Conservation (phyloP, 1,140 invertebrate genomes). For the Drosophila kurseongensis region DNA sequence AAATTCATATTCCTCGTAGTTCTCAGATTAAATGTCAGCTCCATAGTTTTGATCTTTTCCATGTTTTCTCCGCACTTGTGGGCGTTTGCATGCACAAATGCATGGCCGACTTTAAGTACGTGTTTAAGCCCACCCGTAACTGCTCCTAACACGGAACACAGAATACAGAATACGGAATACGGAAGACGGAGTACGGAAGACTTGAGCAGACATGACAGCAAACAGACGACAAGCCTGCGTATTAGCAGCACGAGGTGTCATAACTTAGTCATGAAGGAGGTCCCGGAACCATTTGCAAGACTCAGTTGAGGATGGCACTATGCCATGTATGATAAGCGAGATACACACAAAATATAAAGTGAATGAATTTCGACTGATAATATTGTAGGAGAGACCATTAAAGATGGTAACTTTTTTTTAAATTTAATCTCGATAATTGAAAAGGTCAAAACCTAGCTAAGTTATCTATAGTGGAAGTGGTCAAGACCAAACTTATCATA, state of each 20-base stretch:
- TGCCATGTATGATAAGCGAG: background rate
- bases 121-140: conserved; percentile 63
- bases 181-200: conserved; percentile 17
- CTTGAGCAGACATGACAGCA: conserved; percentile 53
- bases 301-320: background rate
- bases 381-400: too few relatives aligned
- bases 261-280: conserved; percentile 56
- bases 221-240: conserved; percentile 55
- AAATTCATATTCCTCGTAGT: background rate
- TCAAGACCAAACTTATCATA: too few relatives aligned
- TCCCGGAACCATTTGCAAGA: conserved; percentile 24
- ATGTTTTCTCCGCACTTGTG: background rate
- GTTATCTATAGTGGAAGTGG: too few relatives aligned
- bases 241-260: conserved; percentile 50
- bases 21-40: background rate
- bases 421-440: too few relatives aligned
- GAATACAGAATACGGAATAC: conserved; percentile 3
- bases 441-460: too few relatives aligned
- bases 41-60: conserved; percentile 1
- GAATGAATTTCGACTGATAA: too few relatives aligned
- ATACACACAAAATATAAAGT: background rate
- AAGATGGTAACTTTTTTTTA: too few relatives aligned
- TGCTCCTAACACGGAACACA: conserved; percentile 21
- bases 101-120: conserved; percentile 60
- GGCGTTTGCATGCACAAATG: conserved; percentile 54